Evolutionary conservation across 2,113 vertebrate species (phyloP).

Genomic region (sheep (Ovis aries)): ARS-UI_Ramb_v3.0 NC_056061.1:20015001-20015500

Average conservation of each 20-base stretch:
- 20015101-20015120: not conserved
- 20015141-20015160: not conserved
- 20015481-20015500: slow-evolving; percentile 24
- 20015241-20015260: not conserved
- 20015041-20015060: not conserved
- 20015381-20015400: not conserved
- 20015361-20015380: slow-evolving; percentile 2
- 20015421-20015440: slow-evolving; percentile 43
- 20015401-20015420: not conserved
- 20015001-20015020: not conserved
- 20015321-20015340: not conserved
- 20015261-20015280: not conserved
- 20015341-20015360: not conserved
- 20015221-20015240: not conserved
- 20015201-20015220: not conserved
- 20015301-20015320: not conserved
- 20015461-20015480: not conserved
- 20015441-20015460: not conserved
- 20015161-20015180: not conserved
- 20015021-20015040: not conserved
- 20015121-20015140: not conserved
- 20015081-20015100: not conserved
- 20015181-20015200: not conserved
- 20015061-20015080: not conserved
- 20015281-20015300: not conserved